These are phyloP conservation scores for Lepetodrilus schrolli DNA, from an alignment of 2,888 invertebrate species.

Conservation along the genomic window DNA sequence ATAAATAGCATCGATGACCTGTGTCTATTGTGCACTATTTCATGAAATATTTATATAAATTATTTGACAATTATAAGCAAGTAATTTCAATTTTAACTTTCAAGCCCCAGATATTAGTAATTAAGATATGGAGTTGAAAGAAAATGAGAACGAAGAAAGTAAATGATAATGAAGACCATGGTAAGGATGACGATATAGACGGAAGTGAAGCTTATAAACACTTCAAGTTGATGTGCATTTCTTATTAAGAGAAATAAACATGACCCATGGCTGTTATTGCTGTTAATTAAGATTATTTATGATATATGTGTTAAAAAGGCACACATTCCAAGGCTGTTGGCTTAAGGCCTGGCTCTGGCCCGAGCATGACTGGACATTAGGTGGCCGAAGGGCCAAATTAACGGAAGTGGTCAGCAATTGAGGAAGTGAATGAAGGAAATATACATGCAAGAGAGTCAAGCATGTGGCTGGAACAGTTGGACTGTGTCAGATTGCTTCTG, in stretches of 20 bases:
- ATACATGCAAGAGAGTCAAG: constrained; percentile 29
- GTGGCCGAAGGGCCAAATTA: constrained; percentile 15
- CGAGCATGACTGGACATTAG: constrained; percentile 6
- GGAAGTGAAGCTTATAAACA: constrained; percentile 16
- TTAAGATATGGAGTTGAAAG: not conserved
- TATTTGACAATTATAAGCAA: too few relatives aligned
- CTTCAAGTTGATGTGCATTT: constrained; percentile 10
- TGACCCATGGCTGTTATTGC: not conserved
- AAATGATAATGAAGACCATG: not conserved
- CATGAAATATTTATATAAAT: too few relatives aligned
- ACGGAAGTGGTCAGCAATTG: constrained; percentile 18
- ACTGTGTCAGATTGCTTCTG: not conserved
- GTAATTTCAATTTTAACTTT: too few relatives aligned
- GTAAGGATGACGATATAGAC: not conserved
- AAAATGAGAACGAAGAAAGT: not conserved
- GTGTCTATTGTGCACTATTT: too few relatives aligned
- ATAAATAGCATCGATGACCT: too few relatives aligned
- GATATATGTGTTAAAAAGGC: not conserved
- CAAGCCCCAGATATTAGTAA: too few relatives aligned
- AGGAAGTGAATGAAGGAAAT: constrained; percentile 31
- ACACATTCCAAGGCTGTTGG: constrained; percentile 14
- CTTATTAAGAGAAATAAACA: constrained; percentile 9
- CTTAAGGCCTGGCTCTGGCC: constrained; percentile 10
- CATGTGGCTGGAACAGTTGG: constrained; percentile 8
- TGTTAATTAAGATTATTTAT: constrained; percentile 25